Base-by-base conservation (phyloP, 2,113 vertebrate genomes). In the Oophaga pumilio region DNA sequence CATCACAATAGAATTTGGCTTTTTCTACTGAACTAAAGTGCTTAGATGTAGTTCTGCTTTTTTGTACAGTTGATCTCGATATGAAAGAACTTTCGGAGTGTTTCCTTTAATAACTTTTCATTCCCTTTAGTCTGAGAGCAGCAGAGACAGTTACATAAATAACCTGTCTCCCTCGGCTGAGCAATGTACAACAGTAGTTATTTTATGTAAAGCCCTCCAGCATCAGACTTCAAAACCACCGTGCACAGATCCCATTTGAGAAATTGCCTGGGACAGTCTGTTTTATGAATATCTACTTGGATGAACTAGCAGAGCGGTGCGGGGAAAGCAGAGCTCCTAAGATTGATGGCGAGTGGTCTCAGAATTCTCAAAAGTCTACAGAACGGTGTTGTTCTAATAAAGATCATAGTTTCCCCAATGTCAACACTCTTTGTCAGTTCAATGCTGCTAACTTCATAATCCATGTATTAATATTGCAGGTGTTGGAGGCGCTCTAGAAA, bases 401-500 rank as follows among this genome's bases (percentile, higher is more conserved):
- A 71, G 50, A 60, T 74, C 53, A 43, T 83, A 60, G 22, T 84
- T 66, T 6, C 56, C 62, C 43, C 80, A 50, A 20, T 69, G 82
- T 84, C 43, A 26, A 20, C 13, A 26, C 20, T 20, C n/a, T 69
- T 22, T 57, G 6, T 43, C n/a, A 33, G 10, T 74, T 74, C 71
- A 52, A 14, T 83, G 15, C 81, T 83, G 5, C 28, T 76, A 52
- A 64, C 73, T 17, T 66, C 6, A 33, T 77, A 69, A 22, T 64
- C 3, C 18, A 5, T 76, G 15, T 85, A 4, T 90, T 89, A 43
- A 73, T 89, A 68, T 89, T 89, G 2, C 74, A 96, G 95, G 95
- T 74, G 95, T 96, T 76, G 95, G 94, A 89, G 95, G 95, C 89
- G 93, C 95, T 64, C 89, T 96, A 85, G 95, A 96, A 91, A 96